These are phyloP conservation scores for Eufriesea mexicana DNA, from an alignment of 1,140 invertebrate genomes.

Conservation along the genomic window DNA sequence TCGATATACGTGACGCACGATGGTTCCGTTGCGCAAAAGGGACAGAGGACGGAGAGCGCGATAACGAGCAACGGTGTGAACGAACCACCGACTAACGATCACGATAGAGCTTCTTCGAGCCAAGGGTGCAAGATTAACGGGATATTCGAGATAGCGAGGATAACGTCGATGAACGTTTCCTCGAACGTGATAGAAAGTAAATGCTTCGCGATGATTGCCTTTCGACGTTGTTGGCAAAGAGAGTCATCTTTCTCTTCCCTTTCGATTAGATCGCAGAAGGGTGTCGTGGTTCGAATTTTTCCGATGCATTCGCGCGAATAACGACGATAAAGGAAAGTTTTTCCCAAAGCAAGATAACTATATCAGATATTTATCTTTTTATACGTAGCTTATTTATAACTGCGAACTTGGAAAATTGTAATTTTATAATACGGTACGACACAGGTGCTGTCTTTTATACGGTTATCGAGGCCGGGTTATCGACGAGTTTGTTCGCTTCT, in stretches of 20 bases:
- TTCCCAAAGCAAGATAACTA: not conserved
- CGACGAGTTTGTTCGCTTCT: not conserved
- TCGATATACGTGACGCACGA: not conserved
- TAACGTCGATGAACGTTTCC: too few species aligned
- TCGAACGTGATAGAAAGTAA: too few species aligned
- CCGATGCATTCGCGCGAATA: too few species aligned
- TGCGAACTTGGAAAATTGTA: not conserved
- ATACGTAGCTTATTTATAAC: not conserved
- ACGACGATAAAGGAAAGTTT: not conserved
- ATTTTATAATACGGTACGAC: not conserved
- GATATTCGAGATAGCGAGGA: not conserved
- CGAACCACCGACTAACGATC: not conserved
- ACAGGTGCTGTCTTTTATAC: too few species aligned
- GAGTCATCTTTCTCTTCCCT: too few species aligned
- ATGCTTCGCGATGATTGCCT: too few species aligned
- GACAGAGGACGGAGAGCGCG: not conserved
- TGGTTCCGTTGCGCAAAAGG: too few species aligned
- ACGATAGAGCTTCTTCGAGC: not conserved
- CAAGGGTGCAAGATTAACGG: not conserved
- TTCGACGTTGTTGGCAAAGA: too few species aligned
- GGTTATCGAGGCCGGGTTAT: not conserved
- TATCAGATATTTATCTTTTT: constrained; percentile 2
- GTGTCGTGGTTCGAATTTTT: too few species aligned
- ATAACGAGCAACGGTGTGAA: too few species aligned
- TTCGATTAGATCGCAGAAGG: too few species aligned